Conservation (phyloP, 2,797 vertebrate genomes). For the Lagocephalus sceleratus region DNA sequence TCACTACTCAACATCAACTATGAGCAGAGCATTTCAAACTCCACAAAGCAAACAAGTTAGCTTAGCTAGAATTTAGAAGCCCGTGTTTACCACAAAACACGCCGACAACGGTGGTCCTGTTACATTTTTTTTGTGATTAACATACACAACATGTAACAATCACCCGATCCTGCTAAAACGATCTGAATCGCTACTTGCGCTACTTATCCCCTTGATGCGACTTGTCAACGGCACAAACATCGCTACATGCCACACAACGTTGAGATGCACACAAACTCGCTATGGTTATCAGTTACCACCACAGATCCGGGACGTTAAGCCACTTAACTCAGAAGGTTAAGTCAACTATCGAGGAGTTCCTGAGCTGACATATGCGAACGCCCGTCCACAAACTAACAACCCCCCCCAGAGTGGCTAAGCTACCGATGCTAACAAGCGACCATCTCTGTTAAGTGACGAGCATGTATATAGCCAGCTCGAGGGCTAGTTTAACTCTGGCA, state of each 20-base stretch:
- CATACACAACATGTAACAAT: not conserved
- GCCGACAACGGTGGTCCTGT: accelerated
- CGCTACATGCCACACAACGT: not conserved
- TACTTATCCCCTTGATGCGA: not conserved
- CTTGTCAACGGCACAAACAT: not conserved
- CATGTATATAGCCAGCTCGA: constrained; percentile 1
- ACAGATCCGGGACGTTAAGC: not conserved
- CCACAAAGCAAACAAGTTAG: not conserved
- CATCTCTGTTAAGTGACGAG: not conserved
- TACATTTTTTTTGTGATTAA: not conserved
- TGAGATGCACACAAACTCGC: not conserved
- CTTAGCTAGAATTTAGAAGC: not conserved
- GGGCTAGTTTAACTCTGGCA: not conserved
- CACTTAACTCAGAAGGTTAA: not conserved
- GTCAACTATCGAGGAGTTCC: not conserved
- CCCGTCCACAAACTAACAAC: constrained; percentile 2
- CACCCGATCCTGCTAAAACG: not conserved
- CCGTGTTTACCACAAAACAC: not conserved
- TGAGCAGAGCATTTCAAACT: not conserved
- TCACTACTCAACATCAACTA: not conserved
- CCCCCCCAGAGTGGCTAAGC: constrained; percentile 8
- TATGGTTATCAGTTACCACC: not conserved
- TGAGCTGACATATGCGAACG: not conserved
- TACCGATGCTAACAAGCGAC: constrained; percentile 42
- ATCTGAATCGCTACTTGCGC: not conserved